Evolutionary conservation across 2,888 invertebrate species (phyloP).

Genomic region (Beris chalybata): DNA sequence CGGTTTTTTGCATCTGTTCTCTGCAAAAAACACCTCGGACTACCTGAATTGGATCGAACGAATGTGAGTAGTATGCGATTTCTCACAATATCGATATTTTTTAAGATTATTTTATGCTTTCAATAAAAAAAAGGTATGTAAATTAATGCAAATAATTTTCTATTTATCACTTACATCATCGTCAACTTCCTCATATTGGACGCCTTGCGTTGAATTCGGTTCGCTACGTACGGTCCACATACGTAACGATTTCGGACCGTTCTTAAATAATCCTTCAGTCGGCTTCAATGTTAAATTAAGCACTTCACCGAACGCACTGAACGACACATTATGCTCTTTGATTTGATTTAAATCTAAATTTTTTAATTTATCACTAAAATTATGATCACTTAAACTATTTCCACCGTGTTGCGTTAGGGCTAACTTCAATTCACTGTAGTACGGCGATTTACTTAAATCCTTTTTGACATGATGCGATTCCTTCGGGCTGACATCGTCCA

Average conservation of each 20-base stretch:
- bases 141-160: neutral
- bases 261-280: slow-evolving; percentile 76
- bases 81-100: neutral
- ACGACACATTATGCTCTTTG: slow-evolving; percentile 64
- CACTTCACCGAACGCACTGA: slow-evolving; percentile 79
- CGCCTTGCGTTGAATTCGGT: slow-evolving; percentile 74
- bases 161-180: slow-evolving; percentile 63
- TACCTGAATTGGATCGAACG: neutral
- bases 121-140: neutral
- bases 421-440: slow-evolving; percentile 52
- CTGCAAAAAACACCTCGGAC: neutral
- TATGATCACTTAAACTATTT: slow-evolving; percentile 43
- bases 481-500: slow-evolving; percentile 37
- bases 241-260: slow-evolving; percentile 65
- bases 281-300: slow-evolving; percentile 73
- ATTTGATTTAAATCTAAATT: slow-evolving; percentile 44
- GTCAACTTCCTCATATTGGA: slow-evolving; percentile 73
- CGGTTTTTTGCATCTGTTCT: too few species aligned
- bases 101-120: neutral
- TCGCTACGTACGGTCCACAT: slow-evolving; percentile 81
- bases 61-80: neutral
- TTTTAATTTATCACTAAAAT: slow-evolving; percentile 40
- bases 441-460: slow-evolving; percentile 56
- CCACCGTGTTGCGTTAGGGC: slow-evolving; percentile 38
- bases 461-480: slow-evolving; percentile 55